A percentile compares a stretch with the other conserved stretches of the same genome.
Evolutionary conservation across 2,888 invertebrate genomes (phyloP).

Genomic region (Coremacera marginata): DNA sequence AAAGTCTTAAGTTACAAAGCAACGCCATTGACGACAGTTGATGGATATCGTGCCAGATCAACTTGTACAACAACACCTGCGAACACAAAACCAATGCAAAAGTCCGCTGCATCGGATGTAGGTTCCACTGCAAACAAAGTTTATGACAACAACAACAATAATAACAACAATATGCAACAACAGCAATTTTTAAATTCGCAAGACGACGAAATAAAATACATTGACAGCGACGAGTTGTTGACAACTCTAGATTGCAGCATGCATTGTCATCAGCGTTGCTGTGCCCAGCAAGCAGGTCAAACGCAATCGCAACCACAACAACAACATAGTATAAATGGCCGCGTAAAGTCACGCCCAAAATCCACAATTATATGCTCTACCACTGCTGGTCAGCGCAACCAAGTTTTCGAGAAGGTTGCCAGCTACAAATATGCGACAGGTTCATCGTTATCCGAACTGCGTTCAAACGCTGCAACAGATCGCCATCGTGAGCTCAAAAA

Average conservation of each 20-base stretch:
- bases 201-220: slow-evolving; percentile 64
- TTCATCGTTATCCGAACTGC: slow-evolving; percentile 10
- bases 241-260: slow-evolving; percentile 33
- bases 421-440: slow-evolving; percentile 56
- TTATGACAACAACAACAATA: slow-evolving; percentile 47
- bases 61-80: slow-evolving; percentile 53
- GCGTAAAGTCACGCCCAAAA: slow-evolving; percentile 54
- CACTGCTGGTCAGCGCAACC: slow-evolving; percentile 49
- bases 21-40: slow-evolving; percentile 50
- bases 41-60: slow-evolving; percentile 33
- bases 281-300: slow-evolving; percentile 15
- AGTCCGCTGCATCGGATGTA: slow-evolving; percentile 36
- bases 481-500: slow-evolving; percentile 42
- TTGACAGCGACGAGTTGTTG: slow-evolving; percentile 60
- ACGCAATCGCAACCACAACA: slow-evolving; percentile 33
- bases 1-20: slow-evolving; percentile 8
- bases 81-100: slow-evolving; percentile 45
- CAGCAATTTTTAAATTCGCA: slow-evolving; percentile 46
- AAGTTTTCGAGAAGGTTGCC: slow-evolving; percentile 60
- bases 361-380: slow-evolving; percentile 59
- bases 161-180: slow-evolving; percentile 49
- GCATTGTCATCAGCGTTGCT: slow-evolving; percentile 41
- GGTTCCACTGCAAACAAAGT: slow-evolving; percentile 30
- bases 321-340: background rate
- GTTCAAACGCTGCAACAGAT: slow-evolving; percentile 14